Conservation (phyloP, 2,113 vertebrate genomes). For the Polypterus bichir region DNA sequence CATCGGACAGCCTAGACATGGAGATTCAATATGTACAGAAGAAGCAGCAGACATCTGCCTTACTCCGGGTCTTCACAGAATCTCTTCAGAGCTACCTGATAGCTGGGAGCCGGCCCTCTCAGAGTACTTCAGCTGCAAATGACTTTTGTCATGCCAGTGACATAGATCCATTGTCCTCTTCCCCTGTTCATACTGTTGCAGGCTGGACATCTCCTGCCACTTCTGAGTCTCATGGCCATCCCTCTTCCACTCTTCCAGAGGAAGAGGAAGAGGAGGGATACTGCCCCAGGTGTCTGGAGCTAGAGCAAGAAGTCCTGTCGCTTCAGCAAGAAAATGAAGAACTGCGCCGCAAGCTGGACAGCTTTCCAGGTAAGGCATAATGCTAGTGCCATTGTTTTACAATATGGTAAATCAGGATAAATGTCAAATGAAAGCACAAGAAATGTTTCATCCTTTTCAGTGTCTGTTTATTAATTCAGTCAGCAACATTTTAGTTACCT, state of each 20-base stretch:
- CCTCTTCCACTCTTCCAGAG: slow-evolving; percentile 86
- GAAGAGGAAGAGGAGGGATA: slow-evolving; percentile 84
- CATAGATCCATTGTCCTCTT: slow-evolving; percentile 62
- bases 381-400: too few relatives aligned
- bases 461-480: too few relatives aligned
- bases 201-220: slow-evolving; percentile 90
- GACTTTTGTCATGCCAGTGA: slow-evolving; percentile 62
- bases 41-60: slow-evolving; percentile 86
- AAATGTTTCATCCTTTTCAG: too few relatives aligned
- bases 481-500: too few relatives aligned
- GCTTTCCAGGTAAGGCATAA: slow-evolving; percentile 67
- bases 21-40: slow-evolving; percentile 76
- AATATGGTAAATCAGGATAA: too few relatives aligned
- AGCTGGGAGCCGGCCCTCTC: slow-evolving; percentile 60
- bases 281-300: slow-evolving; percentile 85
- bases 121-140: slow-evolving; percentile 49
- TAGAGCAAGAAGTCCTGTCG: slow-evolving; percentile 93
- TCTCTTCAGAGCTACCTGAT: slow-evolving; percentile 93
- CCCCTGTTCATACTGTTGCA: slow-evolving; percentile 71
- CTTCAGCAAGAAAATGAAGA: slow-evolving; percentile 96
- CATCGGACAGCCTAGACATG: slow-evolving; percentile 60
- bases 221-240: slow-evolving; percentile 90
- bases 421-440: too few relatives aligned
- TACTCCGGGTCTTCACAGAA: slow-evolving; percentile 90
- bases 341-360: slow-evolving; percentile 83